Evolutionary conservation across 2,797 vertebrate genomes (phyloP).

Genomic region (Epinephelus malabaricus): DNA sequence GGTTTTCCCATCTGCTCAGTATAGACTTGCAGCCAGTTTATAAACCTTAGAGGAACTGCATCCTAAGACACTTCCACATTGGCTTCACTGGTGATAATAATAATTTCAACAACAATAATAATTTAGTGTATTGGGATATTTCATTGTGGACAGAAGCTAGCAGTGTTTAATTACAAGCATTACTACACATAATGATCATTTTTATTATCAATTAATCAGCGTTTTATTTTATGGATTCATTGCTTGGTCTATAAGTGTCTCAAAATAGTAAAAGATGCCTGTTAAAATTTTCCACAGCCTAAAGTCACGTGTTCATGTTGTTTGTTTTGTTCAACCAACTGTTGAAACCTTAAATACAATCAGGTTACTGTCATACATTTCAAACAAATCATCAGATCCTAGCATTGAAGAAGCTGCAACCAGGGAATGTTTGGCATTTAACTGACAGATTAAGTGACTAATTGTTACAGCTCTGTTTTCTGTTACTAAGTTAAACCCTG

Average conservation of each 20-base stretch:
- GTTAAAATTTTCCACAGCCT: neutral
- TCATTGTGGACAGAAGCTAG: neutral
- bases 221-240: neutral
- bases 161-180: too few relatives aligned
- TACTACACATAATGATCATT: neutral
- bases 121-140: neutral
- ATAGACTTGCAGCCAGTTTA: conserved; percentile 4
- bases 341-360: neutral
- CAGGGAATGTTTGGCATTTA: neutral
- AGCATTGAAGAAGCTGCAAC: neutral
- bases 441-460: neutral
- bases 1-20: conserved; percentile 42
- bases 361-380: neutral
- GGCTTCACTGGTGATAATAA: neutral
- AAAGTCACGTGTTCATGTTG: neutral
- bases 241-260: neutral
- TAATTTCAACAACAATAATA: conserved; percentile 3
- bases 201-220: neutral
- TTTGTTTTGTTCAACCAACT: neutral
- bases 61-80: conserved; percentile 40
- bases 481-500: neutral
- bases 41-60: conserved; percentile 44
- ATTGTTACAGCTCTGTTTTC: neutral
- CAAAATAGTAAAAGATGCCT: neutral
- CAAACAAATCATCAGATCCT: neutral